Evolutionary conservation across 2,797 vertebrate genomes (phyloP), one percentile per base, ranked within the genome.

Genomic region (Tarsius wallacei): DNA sequence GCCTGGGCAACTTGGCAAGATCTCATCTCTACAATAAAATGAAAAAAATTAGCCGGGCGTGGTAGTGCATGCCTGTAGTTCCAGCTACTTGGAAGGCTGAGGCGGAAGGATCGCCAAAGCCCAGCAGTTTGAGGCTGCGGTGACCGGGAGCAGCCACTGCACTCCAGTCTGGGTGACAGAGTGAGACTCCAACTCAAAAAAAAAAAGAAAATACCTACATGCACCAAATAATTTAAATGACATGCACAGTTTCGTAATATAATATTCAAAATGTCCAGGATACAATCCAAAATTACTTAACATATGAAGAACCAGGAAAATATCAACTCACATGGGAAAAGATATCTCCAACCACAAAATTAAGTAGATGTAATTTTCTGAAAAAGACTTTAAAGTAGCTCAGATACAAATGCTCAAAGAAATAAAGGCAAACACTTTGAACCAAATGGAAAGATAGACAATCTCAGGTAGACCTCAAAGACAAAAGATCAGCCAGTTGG

Each of bases 371-470:
- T 26, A 61, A 71, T 61, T 80, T 71, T 19, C 24, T 77, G 5
- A 73, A 81, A 87, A 80, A 81, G 5, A n/a, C 7, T 80, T 78
- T 63, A 47, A 31, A 80, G 51, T 31, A 81, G 17, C n/a, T 87
- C 17, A 49, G 42, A 77, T 68, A 78, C 3, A 66, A 33, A 78
- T 93, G 28, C 21, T 71, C 74, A 57, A 49, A 87, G 53, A 93
- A 78, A 78, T 11, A 70, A 76, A 28, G 36, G 71, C 19, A 77
- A 68, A 80, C 24, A 85, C n/a, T 84, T 55, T 77, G 49, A 77
- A 47, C 16, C 55, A 76, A 87, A 92, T 31, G 26, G 26, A 76
- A 92, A 76, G n/a, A 64, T 10, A 91, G 22, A 74, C 84, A 91
- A 64, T 53, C n/a, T 64, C n/a, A 55, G 57, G 42, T 42, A 42